These are phyloP conservation scores for Muntiacus muntjak DNA, from an alignment of 2,113 vertebrate species.

Conservation along the genomic window DNA sequence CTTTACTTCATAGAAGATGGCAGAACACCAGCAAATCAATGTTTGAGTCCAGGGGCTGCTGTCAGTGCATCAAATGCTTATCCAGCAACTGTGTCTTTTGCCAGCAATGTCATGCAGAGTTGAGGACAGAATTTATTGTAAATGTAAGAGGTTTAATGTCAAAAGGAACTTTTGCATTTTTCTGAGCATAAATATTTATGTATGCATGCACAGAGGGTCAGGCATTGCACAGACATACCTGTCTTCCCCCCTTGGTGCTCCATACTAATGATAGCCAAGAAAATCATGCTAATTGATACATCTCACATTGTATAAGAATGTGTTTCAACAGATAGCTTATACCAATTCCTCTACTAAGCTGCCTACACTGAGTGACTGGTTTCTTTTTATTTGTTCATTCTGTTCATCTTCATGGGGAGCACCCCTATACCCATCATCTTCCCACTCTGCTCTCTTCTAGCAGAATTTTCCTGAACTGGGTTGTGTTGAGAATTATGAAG, in stretches of 20 bases:
- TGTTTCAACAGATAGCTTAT: background rate
- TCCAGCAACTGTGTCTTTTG: conserved; percentile 5
- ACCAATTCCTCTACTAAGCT: background rate
- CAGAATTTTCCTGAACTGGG: background rate
- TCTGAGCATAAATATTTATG: background rate
- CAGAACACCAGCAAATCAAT: conserved; percentile 49
- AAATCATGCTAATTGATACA: background rate
- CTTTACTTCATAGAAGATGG: conserved; percentile 25
- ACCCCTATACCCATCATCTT: background rate
- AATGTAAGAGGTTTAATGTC: background rate
- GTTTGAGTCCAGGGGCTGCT: background rate
- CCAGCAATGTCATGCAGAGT: background rate
- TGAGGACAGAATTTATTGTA: conserved; percentile 16
- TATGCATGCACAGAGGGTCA: background rate
- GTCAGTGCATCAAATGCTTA: background rate
- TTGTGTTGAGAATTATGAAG: background rate
- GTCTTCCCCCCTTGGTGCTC: background rate
- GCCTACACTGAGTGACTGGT: background rate
- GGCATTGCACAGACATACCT: background rate
- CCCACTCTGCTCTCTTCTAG: background rate
- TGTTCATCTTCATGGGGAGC: background rate
- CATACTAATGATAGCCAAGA: background rate
- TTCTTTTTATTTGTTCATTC: background rate
- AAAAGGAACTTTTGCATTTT: background rate
- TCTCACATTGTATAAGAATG: background rate